Conservation (phyloP, 2,797 vertebrate species). For the Sebastes kiyomatsui region DNA sequence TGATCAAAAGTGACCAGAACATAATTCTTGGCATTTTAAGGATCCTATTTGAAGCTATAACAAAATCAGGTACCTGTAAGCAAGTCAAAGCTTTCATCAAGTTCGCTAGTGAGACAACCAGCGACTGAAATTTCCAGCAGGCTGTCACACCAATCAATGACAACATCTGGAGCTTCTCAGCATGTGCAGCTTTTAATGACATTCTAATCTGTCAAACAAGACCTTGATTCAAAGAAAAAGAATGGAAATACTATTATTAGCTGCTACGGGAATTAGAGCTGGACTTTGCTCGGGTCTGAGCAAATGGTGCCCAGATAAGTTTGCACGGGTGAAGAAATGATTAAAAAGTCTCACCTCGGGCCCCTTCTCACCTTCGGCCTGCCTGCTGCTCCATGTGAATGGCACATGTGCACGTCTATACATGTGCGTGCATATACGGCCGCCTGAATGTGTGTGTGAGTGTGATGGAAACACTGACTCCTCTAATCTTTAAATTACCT, state of each 20-base stretch:
- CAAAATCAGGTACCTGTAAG: not conserved
- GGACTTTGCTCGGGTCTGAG: conserved; percentile 46
- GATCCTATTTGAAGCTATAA: not conserved
- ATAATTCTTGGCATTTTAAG: not conserved
- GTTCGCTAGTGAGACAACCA: not conserved
- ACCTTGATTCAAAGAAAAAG: conserved; percentile 14
- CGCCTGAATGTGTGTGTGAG: conserved; percentile 9
- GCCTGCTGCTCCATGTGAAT: conserved; percentile 23
- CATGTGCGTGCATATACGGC: conserved; percentile 31
- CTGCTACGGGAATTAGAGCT: conserved; percentile 15
- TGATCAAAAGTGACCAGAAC: not conserved
- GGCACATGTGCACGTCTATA: conserved; percentile 2
- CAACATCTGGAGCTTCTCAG: conserved; percentile 46
- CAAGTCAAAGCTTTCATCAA: conserved; percentile 4
- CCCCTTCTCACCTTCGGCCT: conserved; percentile 35
- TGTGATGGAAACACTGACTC: conserved; percentile 82
- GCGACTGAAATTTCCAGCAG: not conserved
- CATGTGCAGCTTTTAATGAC: conserved; percentile 41
- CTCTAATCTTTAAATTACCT: conserved; percentile 83
- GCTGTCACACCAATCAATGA: conserved; percentile 26
- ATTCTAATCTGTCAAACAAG: conserved; percentile 49
- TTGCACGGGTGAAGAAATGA: conserved; percentile 56
- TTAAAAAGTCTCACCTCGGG: conserved; percentile 70
- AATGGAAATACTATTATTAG: conserved; percentile 53
- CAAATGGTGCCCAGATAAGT: conserved; percentile 50